These are phyloP conservation scores for Alauda arvensis DNA, from an alignment of 2,797 vertebrate genomes.

Conservation along the genomic window DNA sequence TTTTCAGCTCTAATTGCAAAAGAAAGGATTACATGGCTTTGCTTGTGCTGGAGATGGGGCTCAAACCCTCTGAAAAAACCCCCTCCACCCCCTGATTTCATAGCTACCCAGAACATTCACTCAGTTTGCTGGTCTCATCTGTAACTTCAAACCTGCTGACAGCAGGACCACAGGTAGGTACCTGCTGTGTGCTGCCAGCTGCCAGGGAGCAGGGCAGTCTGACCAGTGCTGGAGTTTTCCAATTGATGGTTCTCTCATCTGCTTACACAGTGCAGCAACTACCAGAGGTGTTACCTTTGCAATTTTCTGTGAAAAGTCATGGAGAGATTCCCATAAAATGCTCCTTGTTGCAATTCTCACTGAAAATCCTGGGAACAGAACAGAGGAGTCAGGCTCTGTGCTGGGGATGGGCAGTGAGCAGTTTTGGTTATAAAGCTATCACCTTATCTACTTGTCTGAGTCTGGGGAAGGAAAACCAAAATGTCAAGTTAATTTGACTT, in stretches of 20 bases:
- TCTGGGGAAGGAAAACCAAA: not conserved
- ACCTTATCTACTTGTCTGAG: not conserved
- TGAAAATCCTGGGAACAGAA: not conserved
- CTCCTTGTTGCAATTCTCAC: not conserved
- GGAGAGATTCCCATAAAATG: not conserved
- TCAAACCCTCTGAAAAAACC: not conserved
- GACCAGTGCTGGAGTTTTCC: not conserved
- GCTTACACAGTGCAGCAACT: not conserved
- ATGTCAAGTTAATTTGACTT: not conserved
- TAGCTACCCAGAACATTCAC: not conserved
- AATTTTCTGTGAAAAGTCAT: not conserved
- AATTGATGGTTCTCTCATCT: not conserved
- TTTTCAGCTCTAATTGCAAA: constrained; percentile 33
- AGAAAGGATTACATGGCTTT: constrained; percentile 21
- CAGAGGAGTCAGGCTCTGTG: not conserved
- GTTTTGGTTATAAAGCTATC: not conserved
- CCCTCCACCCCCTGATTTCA: not conserved
- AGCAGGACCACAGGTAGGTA: not conserved
- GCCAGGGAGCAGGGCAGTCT: not conserved
- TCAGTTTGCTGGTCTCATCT: not conserved
- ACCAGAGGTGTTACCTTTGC: not conserved
- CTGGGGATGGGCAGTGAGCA: not conserved
- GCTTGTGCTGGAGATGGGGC: not conserved
- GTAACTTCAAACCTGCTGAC: not conserved
- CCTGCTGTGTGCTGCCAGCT: not conserved